These are phyloP conservation scores for Falco cherrug DNA, from an alignment of 2,797 vertebrate genomes.

Conservation along the genomic window DNA sequence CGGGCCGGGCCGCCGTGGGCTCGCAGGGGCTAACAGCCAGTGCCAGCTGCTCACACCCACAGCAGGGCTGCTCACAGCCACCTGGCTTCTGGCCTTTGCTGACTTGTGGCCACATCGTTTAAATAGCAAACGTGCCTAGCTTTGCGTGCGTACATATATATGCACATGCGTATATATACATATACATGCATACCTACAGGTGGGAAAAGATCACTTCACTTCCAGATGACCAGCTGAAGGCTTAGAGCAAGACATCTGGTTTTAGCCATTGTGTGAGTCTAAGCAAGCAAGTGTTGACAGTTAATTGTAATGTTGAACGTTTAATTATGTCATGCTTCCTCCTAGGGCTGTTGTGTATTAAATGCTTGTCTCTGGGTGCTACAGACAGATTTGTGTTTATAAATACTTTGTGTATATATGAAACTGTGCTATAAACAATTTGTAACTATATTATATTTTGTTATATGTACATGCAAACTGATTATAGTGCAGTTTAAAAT, in stretches of 20 bases:
- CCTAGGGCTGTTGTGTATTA: not conserved
- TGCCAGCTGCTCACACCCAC: fast-evolving
- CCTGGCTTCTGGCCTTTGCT: not conserved
- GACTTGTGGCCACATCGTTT: fast-evolving
- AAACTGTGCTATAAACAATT: not conserved
- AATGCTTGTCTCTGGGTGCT: not conserved
- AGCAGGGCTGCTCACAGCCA: not conserved
- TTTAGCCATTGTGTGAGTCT: not conserved
- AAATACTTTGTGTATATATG: fast-evolving
- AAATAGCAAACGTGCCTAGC: fast-evolving
- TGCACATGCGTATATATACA: fast-evolving
- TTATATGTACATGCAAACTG: not conserved
- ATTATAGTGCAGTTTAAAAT: not conserved
- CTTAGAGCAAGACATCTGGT: not conserved
- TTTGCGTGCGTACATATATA: fast-evolving
- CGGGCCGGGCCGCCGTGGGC: not conserved
- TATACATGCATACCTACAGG: fast-evolving
- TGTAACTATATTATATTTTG: not conserved
- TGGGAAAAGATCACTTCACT: not conserved
- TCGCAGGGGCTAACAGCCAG: fast-evolving
- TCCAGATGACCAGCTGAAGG: not conserved
- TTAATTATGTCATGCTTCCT: not conserved
- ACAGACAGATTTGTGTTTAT: not conserved
- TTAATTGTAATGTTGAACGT: not conserved
- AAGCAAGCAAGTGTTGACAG: not conserved